phyloP scores from a whole-genome alignment of 2,113 vertebrate genomes.

The Cercocebus atys region DNA sequence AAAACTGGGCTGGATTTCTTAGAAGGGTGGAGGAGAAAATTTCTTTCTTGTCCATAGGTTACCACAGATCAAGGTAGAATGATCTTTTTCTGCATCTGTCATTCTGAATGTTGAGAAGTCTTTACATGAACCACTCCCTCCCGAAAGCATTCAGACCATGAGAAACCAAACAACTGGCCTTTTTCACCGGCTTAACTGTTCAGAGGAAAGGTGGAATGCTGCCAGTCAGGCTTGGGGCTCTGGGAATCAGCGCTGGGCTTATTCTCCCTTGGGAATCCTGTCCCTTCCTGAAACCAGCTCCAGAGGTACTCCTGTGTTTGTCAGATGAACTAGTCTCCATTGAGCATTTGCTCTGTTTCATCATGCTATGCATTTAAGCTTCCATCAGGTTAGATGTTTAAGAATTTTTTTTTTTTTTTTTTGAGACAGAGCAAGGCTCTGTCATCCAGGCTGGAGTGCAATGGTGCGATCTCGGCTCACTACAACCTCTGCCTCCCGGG shows the following conservation, averaged over 20 bases:
- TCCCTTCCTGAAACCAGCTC: not conserved
- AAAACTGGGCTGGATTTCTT: not conserved
- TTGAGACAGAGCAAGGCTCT: too few relatives aligned
- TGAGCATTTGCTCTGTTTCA: not conserved
- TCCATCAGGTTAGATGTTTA: not conserved
- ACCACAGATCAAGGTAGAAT: not conserved
- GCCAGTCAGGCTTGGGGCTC: constrained; percentile 51
- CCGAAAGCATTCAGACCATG: not conserved
- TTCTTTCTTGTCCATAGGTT: constrained; percentile 58
- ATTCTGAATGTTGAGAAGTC: not conserved
- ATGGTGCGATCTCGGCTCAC: too few relatives aligned
- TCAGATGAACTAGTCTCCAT: not conserved
- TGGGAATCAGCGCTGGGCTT: constrained; percentile 24
- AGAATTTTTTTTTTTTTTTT: not conserved
- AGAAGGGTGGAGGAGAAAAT: constrained; percentile 61
- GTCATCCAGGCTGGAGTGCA: too few relatives aligned
- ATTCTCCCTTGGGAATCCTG: constrained; percentile 36
- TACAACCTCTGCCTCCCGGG: too few relatives aligned
- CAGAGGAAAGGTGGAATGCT: constrained; percentile 48
- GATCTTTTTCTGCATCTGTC: not conserved
- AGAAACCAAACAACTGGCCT: not conserved
- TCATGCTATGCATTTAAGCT: not conserved
- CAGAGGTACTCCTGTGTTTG: not conserved
- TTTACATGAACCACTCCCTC: not conserved
- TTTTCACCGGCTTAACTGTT: not conserved